Base-by-base conservation (phyloP, 2,888 invertebrate species). In the Chrysotoxum bicinctum region DNA sequence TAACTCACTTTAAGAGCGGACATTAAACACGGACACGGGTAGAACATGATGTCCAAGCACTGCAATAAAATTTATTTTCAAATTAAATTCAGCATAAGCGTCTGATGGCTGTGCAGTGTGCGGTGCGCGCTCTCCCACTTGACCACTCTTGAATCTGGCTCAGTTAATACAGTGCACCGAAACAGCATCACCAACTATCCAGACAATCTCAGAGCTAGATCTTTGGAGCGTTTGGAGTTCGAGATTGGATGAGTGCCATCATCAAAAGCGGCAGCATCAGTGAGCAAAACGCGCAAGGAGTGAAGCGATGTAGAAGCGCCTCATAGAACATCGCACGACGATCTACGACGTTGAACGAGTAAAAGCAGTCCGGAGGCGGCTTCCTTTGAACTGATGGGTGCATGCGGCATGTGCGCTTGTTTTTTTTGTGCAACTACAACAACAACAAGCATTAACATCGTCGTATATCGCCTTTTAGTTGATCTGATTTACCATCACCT, bases 21-120 rank as follows among this genome's bases (percentile, higher is more conserved):
- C 81, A 85, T 81, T 85, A 85, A 85, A 81, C 81, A 77, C 85
- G 81, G 85, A 85, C 85, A 85, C 73, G 76, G 81, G 85, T 85
- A 85, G 85, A 85, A 85, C 85, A 85, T 85, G 81, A 85, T 85
- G 85, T 85, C 85, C 81, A 77, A 85, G 85, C 85, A 81, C 75
- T 50, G 85, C 85, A 85, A 85, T 85, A 85, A 85, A 81, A 85
- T 85, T 85, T 85, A 85, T 85, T 85, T 81, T 81, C 81, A 85
- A 81, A 85, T 85, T 85, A 81, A 85, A 85, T 85, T 73, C 85
- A 77, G 68, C 76, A 72, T 85, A 72, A 81, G 75, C 74, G 84
- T 70, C 70, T 74, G 35, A 21, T 37, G 35, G 26, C 45, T n/a
- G 40, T 14, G 26, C 35, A 12, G 12, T 21, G 48, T 21, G 21